Base-by-base conservation (phyloP, 1,140 invertebrate genomes). In the Pseudobourletiella spinata region DNA sequence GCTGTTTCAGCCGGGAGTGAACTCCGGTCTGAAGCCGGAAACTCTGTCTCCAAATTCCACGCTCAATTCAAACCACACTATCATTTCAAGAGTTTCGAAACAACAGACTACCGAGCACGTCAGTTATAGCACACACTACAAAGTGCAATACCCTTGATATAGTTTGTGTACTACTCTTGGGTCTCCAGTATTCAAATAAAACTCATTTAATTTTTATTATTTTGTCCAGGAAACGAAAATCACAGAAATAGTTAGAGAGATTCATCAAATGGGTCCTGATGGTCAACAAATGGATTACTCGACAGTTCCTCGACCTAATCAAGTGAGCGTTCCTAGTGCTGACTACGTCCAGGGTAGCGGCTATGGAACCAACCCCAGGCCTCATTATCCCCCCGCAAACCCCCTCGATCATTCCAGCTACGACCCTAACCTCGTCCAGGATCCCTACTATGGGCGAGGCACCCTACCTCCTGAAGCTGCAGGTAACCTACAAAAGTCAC, bases 211-310 rank as follows among this genome's bases (percentile, higher is more conserved):
- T n/a, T n/a, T 18, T 46, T 22, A 46, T 4, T 46, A 11, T n/a
- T 18, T 46, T 8, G 4, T 46, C 43, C 39, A 67, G 66, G 62
- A 67, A 59, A 67, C 58, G 24, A 64, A 64, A 64, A 59, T 62
- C n/a, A 64, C 42, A 22, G 55, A 84, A 74, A 80, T 83, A n/a
- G 79, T 83, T 18, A 76, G 82, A 59, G 82, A 84, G 72, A 78
- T 84, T 24, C 82, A 84, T 74, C 68, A 61, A 57, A 70, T 84
- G 75, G 82, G 82, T 67, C 80, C 83, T 54, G 82, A 84, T 73
- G 78, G 78, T 60, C 77, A 79, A 70, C 74, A 76, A 44, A 73
- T 80, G 57, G 79, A 80, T 56, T 69, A 65, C 57, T 39, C 59
- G 43, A 59, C 52, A 63, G 61, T 66, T 54, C 51, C 61, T 65